These are phyloP conservation scores for Tauraco erythrolophus DNA, from an alignment of 2,113 vertebrate species.

Conservation along the genomic window DNA sequence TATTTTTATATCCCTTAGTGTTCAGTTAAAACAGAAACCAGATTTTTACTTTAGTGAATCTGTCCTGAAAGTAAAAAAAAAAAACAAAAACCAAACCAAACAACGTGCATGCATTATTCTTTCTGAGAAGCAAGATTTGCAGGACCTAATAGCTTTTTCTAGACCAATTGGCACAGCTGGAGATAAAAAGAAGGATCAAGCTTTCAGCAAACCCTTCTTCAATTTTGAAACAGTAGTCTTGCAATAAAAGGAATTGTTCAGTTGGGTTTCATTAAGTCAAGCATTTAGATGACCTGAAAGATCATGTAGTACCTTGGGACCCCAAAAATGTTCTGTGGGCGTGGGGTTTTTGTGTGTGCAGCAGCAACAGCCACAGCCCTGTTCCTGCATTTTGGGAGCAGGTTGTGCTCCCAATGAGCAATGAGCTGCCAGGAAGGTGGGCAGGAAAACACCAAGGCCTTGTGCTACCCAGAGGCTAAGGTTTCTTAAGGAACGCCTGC, in stretches of 20 bases:
- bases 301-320: not conserved
- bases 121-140: not conserved
- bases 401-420: too few species aligned
- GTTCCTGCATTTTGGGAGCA: not conserved
- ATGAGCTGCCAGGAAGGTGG: not conserved
- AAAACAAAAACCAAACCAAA: accelerated
- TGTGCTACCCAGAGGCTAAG: not conserved
- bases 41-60: not conserved
- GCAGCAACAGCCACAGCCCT: not conserved
- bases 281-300: not conserved
- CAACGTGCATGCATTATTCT: not conserved
- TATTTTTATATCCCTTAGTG: not conserved
- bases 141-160: not conserved
- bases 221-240: not conserved
- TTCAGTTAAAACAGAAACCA: not conserved
- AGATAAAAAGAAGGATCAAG: not conserved
- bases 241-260: not conserved
- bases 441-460: not conserved
- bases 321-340: not conserved
- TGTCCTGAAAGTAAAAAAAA: not conserved
- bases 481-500: not conserved
- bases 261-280: not conserved
- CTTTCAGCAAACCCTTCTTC: not conserved
- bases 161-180: not conserved
- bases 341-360: not conserved